Base-by-base conservation (phyloP, 92 coral and sea anemone genomes). In the Diadumene lineata region DNA sequence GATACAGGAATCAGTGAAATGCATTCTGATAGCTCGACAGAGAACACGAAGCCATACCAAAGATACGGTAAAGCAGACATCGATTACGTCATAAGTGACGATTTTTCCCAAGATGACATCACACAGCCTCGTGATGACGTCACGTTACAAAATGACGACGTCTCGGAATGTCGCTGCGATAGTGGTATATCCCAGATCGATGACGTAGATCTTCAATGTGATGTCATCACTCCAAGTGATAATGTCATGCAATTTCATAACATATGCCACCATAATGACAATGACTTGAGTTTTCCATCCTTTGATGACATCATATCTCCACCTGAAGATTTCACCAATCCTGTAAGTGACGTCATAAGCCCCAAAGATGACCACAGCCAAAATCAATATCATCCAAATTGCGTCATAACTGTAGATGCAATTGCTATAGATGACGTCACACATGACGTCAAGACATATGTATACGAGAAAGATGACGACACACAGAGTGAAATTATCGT, bases 1-100 rank as follows among this genome's bases (percentile, higher is more conserved):
- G 97, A 91, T 23, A 91, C 97, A 11, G 93, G 97, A n/a, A 84
- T 91, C 11, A 91, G 97, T 51, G 97, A 91, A 38, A 60, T 68
- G 69, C 81, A 91, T 70, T 91, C 97, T 26, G 90, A 88, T 63
- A 80, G 90, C 46, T 81, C 90, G 16, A 74, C 61, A 1, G 93
- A 83, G 55, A 38, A 50, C 17, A 46, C 74, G 38, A 1, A 53
- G 70, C 65, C 21, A 57, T 75, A 30, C 61, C 58, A 70, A 56
- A 28, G 25, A 2, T 31, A 60, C 32, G 34, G 33, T 73, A 68
- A 73, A 30, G 66, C 60, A 60, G 25, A 11, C 50, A 16, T 57
- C 13, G 25, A 43, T 43, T 43, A 62, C 34, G 62, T 74, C 68
- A 46, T 63, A 6, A 74, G 70, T 43, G 67, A 62, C 57, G 57